Conservation (phyloP, 2,113 vertebrate genomes). For the Notothenia rossii region DNA sequence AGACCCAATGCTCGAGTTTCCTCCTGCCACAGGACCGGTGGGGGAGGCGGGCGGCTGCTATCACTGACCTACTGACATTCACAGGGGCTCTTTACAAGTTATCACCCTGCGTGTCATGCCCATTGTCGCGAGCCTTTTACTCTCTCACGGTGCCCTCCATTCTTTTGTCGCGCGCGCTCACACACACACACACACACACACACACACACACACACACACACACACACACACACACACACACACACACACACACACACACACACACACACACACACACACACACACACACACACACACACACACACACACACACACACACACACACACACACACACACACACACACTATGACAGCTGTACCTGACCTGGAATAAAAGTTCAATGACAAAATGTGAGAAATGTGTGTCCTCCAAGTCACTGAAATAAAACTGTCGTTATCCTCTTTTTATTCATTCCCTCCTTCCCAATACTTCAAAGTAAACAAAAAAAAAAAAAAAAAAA, state of each 20-base stretch:
- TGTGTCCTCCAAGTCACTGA: neutral
- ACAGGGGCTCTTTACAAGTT: conserved; percentile 33
- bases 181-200: neutral
- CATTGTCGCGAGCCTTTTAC: conserved; percentile 28
- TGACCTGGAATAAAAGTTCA: neutral
- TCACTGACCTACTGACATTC: conserved; percentile 74
- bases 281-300: neutral
- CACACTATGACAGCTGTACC: neutral
- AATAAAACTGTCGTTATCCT: neutral
- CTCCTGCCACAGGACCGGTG: conserved; percentile 46
- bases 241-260: too few species aligned
- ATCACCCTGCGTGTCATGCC: conserved; percentile 22
- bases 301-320: too few species aligned
- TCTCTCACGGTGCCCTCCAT: neutral
- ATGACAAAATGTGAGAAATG: neutral
- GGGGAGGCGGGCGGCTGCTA: conserved; percentile 27
- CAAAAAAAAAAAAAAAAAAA: too few species aligned
- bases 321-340: too few species aligned
- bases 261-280: neutral
- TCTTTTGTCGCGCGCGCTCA: conserved; percentile 10
- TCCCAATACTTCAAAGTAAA: too few species aligned
- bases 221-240: neutral
- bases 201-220: neutral
- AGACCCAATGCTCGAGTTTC: conserved; percentile 65
- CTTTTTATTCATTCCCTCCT: too few species aligned